Evolutionary conservation across 2,113 vertebrate genomes (phyloP).

Genomic region (Neotoma lepida): DNA sequence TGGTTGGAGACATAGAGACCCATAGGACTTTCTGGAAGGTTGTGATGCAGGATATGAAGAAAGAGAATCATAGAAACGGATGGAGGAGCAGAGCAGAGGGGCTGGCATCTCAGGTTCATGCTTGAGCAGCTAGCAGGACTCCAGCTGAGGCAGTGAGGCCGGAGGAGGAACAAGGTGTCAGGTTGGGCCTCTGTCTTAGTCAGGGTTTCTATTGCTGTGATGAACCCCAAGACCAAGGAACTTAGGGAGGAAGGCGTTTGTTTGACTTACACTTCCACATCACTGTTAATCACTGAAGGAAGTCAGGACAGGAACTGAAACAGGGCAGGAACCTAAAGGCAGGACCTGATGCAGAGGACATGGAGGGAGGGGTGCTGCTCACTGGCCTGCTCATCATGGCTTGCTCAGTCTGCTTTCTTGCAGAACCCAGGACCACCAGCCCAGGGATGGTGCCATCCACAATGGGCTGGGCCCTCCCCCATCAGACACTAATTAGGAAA

Average conservation of each 20-base stretch:
- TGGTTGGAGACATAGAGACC: not conserved
- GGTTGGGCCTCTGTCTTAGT: not conserved
- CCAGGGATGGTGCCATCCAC: not conserved
- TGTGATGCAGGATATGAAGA: not conserved
- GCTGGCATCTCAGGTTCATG: not conserved
- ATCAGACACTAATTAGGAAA: not conserved
- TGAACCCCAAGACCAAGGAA: not conserved
- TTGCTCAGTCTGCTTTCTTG: not conserved
- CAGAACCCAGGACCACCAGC: not conserved
- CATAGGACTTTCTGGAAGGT: slow-evolving; percentile 1
- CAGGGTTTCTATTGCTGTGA: not conserved
- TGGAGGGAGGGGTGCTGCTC: not conserved
- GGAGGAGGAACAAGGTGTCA: not conserved
- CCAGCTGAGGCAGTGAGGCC: not conserved
- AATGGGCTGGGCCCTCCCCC: not conserved
- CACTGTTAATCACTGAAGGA: not conserved
- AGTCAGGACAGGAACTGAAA: not conserved
- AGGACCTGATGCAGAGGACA: not conserved
- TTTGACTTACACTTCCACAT: not conserved
- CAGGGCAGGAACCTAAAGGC: not conserved
- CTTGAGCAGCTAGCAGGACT: not conserved
- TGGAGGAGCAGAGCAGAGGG: no score
- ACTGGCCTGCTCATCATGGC: not conserved
- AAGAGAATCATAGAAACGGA: not conserved
- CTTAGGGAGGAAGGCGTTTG: not conserved